Conservation (phyloP, 2,888 invertebrate species). For the Eurytoma adleriae region DNA sequence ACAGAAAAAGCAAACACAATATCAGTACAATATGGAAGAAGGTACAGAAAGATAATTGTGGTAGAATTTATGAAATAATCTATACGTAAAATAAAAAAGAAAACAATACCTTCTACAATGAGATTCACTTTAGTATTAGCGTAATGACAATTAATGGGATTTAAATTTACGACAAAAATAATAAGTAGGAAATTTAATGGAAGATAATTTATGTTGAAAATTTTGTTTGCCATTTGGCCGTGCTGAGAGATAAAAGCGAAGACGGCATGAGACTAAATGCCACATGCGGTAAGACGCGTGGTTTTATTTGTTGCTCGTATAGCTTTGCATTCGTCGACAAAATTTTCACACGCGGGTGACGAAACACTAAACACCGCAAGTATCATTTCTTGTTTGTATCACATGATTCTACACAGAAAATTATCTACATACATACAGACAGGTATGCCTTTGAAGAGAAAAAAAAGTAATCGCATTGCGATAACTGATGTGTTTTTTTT, state of each 20-base stretch:
- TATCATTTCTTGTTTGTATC: neutral
- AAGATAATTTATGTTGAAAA: slow-evolving; percentile 30
- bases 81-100: neutral
- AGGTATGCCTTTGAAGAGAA: neutral
- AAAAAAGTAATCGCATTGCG: neutral
- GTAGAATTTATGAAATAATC: neutral
- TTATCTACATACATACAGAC: slow-evolving; percentile 19
- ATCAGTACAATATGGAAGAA: neutral
- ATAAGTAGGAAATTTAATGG: slow-evolving; percentile 24
- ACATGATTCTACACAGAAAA: slow-evolving; percentile 14
- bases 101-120: slow-evolving; percentile 37
- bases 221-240: slow-evolving; percentile 33
- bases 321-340: slow-evolving; percentile 34
- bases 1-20: neutral
- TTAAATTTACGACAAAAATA: slow-evolving; percentile 38
- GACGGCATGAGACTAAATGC: slow-evolving; percentile 22
- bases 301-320: slow-evolving; percentile 6
- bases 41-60: neutral
- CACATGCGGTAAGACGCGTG: slow-evolving; percentile 23
- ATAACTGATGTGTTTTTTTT: neutral
- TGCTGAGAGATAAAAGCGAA: slow-evolving; percentile 3
- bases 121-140: slow-evolving; percentile 18
- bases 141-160: slow-evolving; percentile 9
- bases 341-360: slow-evolving; percentile 36
- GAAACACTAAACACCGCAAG: slow-evolving; percentile 13